Evolutionary conservation across 2,113 vertebrate species (phyloP), one percentile per base, ranked within the genome.

Genomic region (Mola mola): DNA sequence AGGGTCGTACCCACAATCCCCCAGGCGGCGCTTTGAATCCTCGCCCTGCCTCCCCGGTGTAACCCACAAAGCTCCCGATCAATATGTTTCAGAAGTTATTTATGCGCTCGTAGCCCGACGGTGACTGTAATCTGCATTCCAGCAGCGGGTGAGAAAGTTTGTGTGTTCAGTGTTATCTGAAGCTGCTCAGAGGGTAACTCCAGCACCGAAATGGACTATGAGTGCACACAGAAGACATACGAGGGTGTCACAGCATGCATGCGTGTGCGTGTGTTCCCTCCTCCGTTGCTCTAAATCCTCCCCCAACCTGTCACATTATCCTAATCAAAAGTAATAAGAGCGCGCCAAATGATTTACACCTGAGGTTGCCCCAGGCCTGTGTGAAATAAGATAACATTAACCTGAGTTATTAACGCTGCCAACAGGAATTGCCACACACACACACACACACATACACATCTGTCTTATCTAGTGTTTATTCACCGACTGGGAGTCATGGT

Each of bases 311-410:
- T 87, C 86, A 88, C 82, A 89, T 88, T 88, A 87, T 66, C 81
- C 84, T 89, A 87, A 89, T 89, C 82, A 89, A 88, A 89, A 85
- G 82, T 80, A 88, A 88, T 86, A 88, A 83, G 84, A 84, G 72
- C 25, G 59, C 72, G 78, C 59, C 71, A 63, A 81, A 83, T 88
- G 77, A 88, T 89, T 65, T 80, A 73, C 82, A 81, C 79, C 81
- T 59, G 58, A 78, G 70, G 81, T 79, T 53, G 49, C 64, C 70
- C 79, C 17, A 8, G 59, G 84, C 81, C 77, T 58, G 66, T 82
- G 67, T 87, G 81, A 86, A 84, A 86, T 87, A 87, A 89, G 80
- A 88, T 75, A 87, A 83, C 81, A 84, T 88, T 83, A 89, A 88
- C 86, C 84, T 84, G 84, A 89, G 67, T 83, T 89, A 89, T 87